Base-by-base conservation (phyloP, 2,888 invertebrate species). In the Heliconius aoede region DNA sequence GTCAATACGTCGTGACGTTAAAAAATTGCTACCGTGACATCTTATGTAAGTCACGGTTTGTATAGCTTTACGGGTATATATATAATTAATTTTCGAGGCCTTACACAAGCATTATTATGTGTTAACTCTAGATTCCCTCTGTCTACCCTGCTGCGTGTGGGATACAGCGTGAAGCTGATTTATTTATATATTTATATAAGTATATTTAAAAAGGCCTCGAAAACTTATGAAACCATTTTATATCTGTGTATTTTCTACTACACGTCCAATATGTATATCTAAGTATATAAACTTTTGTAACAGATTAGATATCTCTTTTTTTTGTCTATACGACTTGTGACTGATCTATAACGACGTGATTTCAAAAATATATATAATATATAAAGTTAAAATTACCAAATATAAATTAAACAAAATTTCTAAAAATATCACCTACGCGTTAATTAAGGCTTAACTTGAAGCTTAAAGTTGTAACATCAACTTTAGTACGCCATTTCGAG, bases 1-100 rank as follows among this genome's bases (percentile, higher is more conserved):
- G 84, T 85, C 85, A 87, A 90, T 88, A 85, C 87, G 88, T 89
- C 86, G 85, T 79, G 78, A 79, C 78, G 82, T 82, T 81, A 80
- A 83, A 80, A 80, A 74, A 81, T 81, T 55, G 72, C 73, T 75
- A 62, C 40, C 74, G 75, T 74, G 71, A 75, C 76, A 72, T 71
- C 46, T 68, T 75, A 64, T 62, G 65, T 65, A 73, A 67, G 69
- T 8, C 36, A n/a, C n/a, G 32, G n/a, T 36, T 32, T 64, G 7
- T 32, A 24, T 15, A 46, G 7, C 1, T 46, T 46, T 1, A 46
- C 21, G 7, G n/a, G n/a, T n/a, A n/a, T n/a, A n/a, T n/a, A n/a
- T n/a, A n/a, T n/a, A n/a, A n/a, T n/a, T n/a, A n/a, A n/a, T n/a
- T n/a, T n/a, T n/a, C n/a, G n/a, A n/a, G n/a, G n/a, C n/a, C n/a